Base-by-base conservation (phyloP, 2,113 vertebrate species). In the Pomatorhinus ruficollis region DNA sequence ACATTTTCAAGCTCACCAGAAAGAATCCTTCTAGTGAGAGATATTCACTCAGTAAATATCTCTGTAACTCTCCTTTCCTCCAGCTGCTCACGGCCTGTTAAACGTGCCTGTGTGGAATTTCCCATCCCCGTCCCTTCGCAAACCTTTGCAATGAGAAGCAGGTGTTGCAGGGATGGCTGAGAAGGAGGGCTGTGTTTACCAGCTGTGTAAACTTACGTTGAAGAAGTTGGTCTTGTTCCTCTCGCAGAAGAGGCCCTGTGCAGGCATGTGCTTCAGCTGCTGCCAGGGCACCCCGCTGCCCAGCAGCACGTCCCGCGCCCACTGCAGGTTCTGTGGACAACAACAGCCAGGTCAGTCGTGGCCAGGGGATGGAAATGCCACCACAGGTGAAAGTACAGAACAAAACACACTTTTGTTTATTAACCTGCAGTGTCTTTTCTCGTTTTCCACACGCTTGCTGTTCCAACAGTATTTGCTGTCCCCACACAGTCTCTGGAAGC, bases 181-280 rank as follows among this genome's bases (percentile, higher is more conserved):
- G 95, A 93, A 87, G 61, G 47, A 8, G 5, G 7, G 11, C 10
- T 68, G 39, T 70, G 91, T 94, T 95, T 94, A 84, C 33, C 60
- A 56, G 60, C 91, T 91, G 89, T 63, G 69, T 93, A 89, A 96
- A 99, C 99, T 99, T 98, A 99, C 99, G 8, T 99, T 99, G 98
- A 99, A 99, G 98, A 99, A 99, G 98, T 99, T 99, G 23, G 99
- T 99, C 98, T 99, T 99, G 98, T 99, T 99, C 98, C 99, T 98
- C 98, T 99, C 99, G 3, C 98, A 99, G 98, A 99, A 99, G 98
- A 99, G 99, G 98, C 99, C 99, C 98, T 99, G 99, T 95, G 99
- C 99, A 93, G 99, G 99, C 99, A 99, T 99, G 98, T 99, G 99
- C 98, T 99, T 99, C 98, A 99, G 99, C 96, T 99, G 99, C 99